These are phyloP conservation scores for Autographa pulchrina DNA, from an alignment of 2,888 invertebrate genomes.

Conservation along the genomic window DNA sequence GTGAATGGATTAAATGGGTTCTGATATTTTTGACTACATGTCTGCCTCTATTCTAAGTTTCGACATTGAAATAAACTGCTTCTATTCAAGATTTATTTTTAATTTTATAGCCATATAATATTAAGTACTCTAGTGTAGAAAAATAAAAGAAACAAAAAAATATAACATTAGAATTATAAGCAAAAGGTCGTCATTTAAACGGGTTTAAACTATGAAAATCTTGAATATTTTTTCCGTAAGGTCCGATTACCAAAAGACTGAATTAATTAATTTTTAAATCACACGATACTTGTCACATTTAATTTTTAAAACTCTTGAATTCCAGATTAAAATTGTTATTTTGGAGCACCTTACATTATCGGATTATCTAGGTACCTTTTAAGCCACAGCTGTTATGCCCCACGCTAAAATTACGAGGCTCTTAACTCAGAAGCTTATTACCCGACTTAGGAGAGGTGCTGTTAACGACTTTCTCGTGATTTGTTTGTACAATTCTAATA, in stretches of 20 bases:
- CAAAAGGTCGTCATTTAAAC: too few relatives aligned
- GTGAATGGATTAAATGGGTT: not conserved
- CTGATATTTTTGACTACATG: not conserved
- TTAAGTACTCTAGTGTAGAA: too few relatives aligned
- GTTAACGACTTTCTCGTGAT: conserved; percentile 39
- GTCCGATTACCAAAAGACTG: too few relatives aligned
- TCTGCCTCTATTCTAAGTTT: not conserved
- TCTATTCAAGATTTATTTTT: too few relatives aligned
- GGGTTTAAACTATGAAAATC: too few relatives aligned
- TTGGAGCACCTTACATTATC: conserved; percentile 70
- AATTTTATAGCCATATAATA: too few relatives aligned
- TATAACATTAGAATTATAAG: too few relatives aligned
- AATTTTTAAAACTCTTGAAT: conserved; percentile 23
- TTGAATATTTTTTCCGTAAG: too few relatives aligned
- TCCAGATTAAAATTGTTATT: conserved; percentile 70
- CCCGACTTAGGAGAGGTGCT: conserved; percentile 53
- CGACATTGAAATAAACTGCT: too few relatives aligned
- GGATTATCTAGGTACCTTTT: conserved; percentile 76
- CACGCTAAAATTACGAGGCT: conserved; percentile 66
- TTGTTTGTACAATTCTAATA: conserved; percentile 47
- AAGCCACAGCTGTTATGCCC: conserved; percentile 72
- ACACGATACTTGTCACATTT: not conserved
- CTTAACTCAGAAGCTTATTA: conserved; percentile 59
- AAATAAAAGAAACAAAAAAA: too few relatives aligned
- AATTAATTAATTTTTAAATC: too few relatives aligned